Percentiles rank a stretch among this genome's conserved stretches.
Conservation (phyloP, 2,113 vertebrate genomes). For the Rhagologus leucostigma region DNA sequence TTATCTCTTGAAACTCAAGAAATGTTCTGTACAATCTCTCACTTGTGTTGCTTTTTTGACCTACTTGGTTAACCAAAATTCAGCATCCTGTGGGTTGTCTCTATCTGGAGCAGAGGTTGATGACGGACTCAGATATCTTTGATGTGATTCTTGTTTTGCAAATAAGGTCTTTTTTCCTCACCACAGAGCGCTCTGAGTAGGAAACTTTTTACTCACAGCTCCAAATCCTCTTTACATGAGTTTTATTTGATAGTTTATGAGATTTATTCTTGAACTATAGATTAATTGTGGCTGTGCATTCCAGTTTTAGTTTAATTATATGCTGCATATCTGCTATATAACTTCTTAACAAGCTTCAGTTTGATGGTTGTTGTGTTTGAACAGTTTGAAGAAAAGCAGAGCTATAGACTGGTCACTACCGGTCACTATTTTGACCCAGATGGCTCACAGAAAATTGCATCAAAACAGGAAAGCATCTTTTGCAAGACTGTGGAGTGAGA, state of each 20-base stretch:
- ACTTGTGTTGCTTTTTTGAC: constrained; percentile 16
- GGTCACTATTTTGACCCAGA: neutral
- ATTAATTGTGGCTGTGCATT: neutral
- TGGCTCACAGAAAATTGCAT: neutral
- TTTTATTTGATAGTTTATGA: neutral
- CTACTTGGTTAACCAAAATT: constrained; percentile 48
- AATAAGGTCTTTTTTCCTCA: neutral
- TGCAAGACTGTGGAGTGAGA: neutral
- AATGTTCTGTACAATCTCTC: neutral
- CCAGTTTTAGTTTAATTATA: neutral
- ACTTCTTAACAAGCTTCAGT: neutral
- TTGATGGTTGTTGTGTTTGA: neutral
- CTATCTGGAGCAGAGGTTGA: neutral
- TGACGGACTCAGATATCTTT: constrained; percentile 1
- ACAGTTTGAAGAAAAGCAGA: neutral
- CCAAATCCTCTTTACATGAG: neutral
- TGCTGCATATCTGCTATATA: neutral
- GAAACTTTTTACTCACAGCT: neutral
- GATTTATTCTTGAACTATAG: neutral
- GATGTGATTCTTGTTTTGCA: neutral
- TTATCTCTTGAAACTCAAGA: neutral
- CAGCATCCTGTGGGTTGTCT: constrained; percentile 3
- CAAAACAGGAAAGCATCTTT: neutral
- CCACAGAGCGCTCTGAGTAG: neutral
- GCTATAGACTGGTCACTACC: neutral